A percentile compares a stretch with the other conserved stretches of the same genome.
phyloP scores from a whole-genome alignment of 2,888 invertebrate genomes.

The Cantharis flavilabris region DNA sequence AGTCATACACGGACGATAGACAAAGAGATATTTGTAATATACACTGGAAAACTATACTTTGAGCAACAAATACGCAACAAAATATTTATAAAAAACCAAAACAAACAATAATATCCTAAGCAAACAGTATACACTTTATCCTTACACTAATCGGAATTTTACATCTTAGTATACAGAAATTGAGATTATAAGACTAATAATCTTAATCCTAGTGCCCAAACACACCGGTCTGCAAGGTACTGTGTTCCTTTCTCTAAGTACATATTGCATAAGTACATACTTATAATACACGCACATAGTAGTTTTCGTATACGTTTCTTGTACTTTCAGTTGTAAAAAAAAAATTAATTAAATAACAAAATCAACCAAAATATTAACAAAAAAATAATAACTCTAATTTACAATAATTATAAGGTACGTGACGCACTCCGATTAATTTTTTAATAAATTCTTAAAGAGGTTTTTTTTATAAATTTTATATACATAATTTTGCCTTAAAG shows the following conservation, averaged over 20 bases:
- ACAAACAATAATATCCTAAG: slow-evolving; percentile 37
- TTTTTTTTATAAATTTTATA: slow-evolving; percentile 38
- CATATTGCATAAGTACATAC: slow-evolving; percentile 39
- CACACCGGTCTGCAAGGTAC: slow-evolving; percentile 54
- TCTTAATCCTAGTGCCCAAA: slow-evolving; percentile 46
- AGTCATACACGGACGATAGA: slow-evolving; percentile 58
- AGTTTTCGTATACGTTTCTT: slow-evolving; percentile 52
- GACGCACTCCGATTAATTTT: slow-evolving; percentile 41
- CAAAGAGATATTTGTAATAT: slow-evolving; percentile 50
- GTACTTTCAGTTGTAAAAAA: slow-evolving; percentile 49
- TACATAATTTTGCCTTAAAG: slow-evolving; percentile 24
- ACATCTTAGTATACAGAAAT: slow-evolving; percentile 49
- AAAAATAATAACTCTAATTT: slow-evolving; percentile 35
- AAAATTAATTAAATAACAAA: slow-evolving; percentile 32
- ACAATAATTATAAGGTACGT: slow-evolving; percentile 48
- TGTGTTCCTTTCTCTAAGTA: slow-evolving; percentile 46
- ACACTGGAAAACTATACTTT: slow-evolving; percentile 53
- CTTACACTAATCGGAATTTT: slow-evolving; percentile 54
- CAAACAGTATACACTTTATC: slow-evolving; percentile 57
- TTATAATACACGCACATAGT: slow-evolving; percentile 38
- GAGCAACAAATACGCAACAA: slow-evolving; percentile 59
- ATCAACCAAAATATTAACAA: slow-evolving; percentile 36
- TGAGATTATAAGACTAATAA: slow-evolving; percentile 40
- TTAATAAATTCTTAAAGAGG: slow-evolving; percentile 53
- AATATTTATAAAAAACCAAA: slow-evolving; percentile 51